Base-by-base conservation (phyloP, 2,113 vertebrate species). In the Leptosomus discolor region DNA sequence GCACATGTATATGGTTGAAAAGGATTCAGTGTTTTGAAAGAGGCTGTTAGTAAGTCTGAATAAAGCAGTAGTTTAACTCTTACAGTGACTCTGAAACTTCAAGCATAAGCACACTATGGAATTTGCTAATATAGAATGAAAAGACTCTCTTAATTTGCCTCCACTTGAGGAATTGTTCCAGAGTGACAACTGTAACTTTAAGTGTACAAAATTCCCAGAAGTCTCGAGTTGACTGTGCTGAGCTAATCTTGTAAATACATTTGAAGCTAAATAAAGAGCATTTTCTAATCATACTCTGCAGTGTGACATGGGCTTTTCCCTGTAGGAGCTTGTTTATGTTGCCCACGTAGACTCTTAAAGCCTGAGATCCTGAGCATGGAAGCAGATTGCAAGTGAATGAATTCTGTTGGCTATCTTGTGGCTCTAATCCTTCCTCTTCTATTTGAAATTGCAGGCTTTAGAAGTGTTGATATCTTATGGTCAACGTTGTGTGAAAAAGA, bases 1-100 rank as follows among this genome's bases (percentile, higher is more conserved):
- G 90, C 26, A 69, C 91, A 50, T 68, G 67, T 80, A 54, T 92
- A 26, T 81, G 57, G 80, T 81, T 95, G 85, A 90, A 65, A 85
- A 92, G 36, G 73, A 51, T 90, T 97, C 92, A 77, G 34, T 88
- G 15, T 87, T 36, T 60, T 77, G 64, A 69, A 91, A 93, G 85
- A 95, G 11, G 37, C 80, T 95, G 45, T 83, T 27, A 83, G 36
- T 81, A 26, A 91, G 37, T 48, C 43, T 80, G n/a, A 87, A 70
- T 19, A 61, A 92, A 97, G 71, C 61, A 86, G 34, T 21, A 51
- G 18, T 94, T 97, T 63, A 83, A 82, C 46, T 91, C 82, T 57
- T 74, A 45, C 48, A 48, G n/a, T 58, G 45, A 68, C 54, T 64
- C 51, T 57, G 27, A 91, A 60, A 90, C 41, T 48, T 58, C 9